These are phyloP conservation scores for Ptychochromis oligacanthus DNA, from an alignment of 2,113 vertebrate genomes.

Conservation along the genomic window DNA sequence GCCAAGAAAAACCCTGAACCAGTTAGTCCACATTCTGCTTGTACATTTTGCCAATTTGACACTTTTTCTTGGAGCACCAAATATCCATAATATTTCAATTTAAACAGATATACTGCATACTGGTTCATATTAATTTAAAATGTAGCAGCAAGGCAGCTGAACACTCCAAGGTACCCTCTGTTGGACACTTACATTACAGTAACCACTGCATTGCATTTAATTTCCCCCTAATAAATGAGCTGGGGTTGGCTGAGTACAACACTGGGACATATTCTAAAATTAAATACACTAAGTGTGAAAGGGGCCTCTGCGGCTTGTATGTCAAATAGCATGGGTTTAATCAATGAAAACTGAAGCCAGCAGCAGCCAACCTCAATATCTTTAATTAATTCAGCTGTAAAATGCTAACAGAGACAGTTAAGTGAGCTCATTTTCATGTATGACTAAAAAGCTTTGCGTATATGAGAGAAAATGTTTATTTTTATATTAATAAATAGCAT, in stretches of 20 bases:
- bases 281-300: slow-evolving; percentile 14
- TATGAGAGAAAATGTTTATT: neutral
- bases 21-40: neutral
- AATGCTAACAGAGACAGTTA: neutral
- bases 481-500: neutral
- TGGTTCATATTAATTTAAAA: neutral
- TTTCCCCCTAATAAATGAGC: slow-evolving; percentile 15
- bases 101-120: neutral
- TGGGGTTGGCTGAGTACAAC: slow-evolving; percentile 22
- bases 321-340: slow-evolving; percentile 25
- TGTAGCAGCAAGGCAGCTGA: neutral
- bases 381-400: slow-evolving; percentile 14
- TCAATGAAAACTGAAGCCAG: slow-evolving; percentile 26
- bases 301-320: slow-evolving; percentile 26
- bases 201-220: slow-evolving; percentile 20
- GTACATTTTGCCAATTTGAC: neutral
- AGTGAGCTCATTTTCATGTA: neutral
- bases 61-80: neutral
- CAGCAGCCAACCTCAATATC: neutral
- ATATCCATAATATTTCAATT: neutral
- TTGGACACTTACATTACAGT: neutral
- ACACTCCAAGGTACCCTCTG: slow-evolving; percentile 4
- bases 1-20: neutral
- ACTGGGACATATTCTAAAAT: slow-evolving; percentile 17
- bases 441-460: neutral